Conservation (phyloP, 2,113 vertebrate species). For the Sceloporus tristichus region DNA sequence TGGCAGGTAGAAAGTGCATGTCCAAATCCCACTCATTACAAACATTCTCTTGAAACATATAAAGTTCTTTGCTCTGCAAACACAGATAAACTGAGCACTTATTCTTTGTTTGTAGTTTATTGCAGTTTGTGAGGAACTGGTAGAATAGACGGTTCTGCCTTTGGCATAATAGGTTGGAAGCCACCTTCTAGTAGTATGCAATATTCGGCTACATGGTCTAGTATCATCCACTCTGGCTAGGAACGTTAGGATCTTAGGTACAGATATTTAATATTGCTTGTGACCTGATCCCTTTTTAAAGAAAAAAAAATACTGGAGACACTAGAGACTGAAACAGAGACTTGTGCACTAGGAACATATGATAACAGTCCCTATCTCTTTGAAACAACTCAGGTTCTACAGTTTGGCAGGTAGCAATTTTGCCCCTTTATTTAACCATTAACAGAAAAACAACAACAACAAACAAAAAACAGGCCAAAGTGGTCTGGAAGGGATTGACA, state of each 20-base stretch:
- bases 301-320: no score
- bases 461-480: not conserved
- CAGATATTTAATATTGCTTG: not conserved
- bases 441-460: not conserved
- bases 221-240: not conserved
- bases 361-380: not conserved
- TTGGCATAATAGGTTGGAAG: not conserved
- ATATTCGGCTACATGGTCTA: not conserved
- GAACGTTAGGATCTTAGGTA: no score
- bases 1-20: not conserved
- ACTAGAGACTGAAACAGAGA: not conserved
- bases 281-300: not conserved
- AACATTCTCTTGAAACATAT: not conserved
- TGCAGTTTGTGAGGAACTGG: no score
- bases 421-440: not conserved
- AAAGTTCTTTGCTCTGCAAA: no score
- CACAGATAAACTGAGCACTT: not conserved
- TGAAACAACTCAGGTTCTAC: not conserved
- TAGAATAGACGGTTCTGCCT: not conserved
- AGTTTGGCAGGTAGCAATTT: no score
- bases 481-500: not conserved
- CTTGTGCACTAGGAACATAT: not conserved
- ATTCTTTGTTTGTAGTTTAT: not conserved
- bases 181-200: not conserved
- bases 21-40: not conserved